Conservation (phyloP, 2,797 vertebrate genomes). For the Pangasius larnaudii region DNA sequence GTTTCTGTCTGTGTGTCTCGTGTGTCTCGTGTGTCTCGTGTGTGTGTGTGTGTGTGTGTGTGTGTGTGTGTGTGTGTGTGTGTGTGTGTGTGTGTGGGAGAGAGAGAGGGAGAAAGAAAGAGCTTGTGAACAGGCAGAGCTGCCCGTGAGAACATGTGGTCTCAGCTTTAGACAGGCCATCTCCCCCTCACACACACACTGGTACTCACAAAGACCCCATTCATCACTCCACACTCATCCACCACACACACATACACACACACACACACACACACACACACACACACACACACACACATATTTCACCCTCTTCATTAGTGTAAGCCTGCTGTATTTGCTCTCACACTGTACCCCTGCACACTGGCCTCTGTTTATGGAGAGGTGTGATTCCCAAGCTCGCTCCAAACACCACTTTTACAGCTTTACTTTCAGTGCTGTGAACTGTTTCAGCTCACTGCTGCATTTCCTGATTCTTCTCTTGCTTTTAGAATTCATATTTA, state of each 20-base stretch:
- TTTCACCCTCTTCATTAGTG: constrained; percentile 80
- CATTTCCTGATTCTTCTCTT: neutral
- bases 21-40: neutral
- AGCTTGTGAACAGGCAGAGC: constrained; percentile 53
- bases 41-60: neutral
- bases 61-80: neutral
- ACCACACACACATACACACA: constrained; percentile 78
- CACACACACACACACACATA: constrained; percentile 81
- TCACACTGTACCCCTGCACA: constrained; percentile 49
- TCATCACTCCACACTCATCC: constrained; percentile 75
- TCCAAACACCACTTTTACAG: constrained; percentile 34
- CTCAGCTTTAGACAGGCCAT: constrained; percentile 73
- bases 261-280: constrained; percentile 77
- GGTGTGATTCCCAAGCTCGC: constrained; percentile 32
- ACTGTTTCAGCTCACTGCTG: neutral
- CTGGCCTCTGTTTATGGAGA: constrained; percentile 52
- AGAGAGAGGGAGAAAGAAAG: neutral
- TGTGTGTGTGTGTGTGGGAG: neutral
- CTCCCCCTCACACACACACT: constrained; percentile 41
- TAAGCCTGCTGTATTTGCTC: constrained; percentile 72
- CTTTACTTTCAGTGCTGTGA: neutral
- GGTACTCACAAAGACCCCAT: constrained; percentile 78
- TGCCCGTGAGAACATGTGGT: constrained; percentile 78
- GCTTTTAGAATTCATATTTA: neutral
- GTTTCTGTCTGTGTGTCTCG: neutral